phyloP scores from a whole-genome alignment of 2,888 invertebrate genomes.

The Caenorhabditis becei region DNA sequence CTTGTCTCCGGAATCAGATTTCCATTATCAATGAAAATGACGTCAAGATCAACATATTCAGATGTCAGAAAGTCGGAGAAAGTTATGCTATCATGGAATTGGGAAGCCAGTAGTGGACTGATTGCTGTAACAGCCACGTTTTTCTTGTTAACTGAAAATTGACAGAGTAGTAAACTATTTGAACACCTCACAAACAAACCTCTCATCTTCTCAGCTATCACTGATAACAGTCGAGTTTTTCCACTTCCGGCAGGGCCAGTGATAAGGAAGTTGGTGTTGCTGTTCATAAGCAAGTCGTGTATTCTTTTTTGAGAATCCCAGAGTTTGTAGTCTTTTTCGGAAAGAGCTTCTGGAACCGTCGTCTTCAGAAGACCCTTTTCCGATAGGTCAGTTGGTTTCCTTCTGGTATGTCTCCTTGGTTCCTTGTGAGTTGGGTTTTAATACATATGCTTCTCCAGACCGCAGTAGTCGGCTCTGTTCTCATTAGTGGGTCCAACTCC shows the following conservation, averaged over 20 bases:
- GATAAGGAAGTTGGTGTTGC: neutral
- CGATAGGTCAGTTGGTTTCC: too few relatives aligned
- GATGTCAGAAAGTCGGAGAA: neutral
- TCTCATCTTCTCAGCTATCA: constrained; percentile 3
- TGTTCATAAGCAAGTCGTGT: neutral
- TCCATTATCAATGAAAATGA: constrained; percentile 1
- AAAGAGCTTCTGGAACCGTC: too few relatives aligned
- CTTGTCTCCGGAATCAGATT: neutral
- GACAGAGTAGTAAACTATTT: neutral
- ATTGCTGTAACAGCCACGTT: neutral
- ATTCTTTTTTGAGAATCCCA: neutral
- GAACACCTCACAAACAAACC: neutral
- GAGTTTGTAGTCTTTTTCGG: neutral
- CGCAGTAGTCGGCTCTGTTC: too few relatives aligned
- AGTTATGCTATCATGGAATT: neutral
- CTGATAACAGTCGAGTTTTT: neutral
- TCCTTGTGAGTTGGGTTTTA: too few relatives aligned
- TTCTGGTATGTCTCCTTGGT: too few relatives aligned
- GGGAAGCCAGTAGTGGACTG: neutral
- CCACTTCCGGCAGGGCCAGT: neutral
- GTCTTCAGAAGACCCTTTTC: too few relatives aligned
- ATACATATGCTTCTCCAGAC: too few relatives aligned
- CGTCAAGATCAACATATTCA: neutral
- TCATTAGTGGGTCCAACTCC: too few relatives aligned
- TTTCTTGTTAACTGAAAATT: neutral